Evolutionary conservation across 2,888 invertebrate genomes (phyloP), one percentile per base, ranked within the genome.

Genomic region (Fragum fragum): DNA sequence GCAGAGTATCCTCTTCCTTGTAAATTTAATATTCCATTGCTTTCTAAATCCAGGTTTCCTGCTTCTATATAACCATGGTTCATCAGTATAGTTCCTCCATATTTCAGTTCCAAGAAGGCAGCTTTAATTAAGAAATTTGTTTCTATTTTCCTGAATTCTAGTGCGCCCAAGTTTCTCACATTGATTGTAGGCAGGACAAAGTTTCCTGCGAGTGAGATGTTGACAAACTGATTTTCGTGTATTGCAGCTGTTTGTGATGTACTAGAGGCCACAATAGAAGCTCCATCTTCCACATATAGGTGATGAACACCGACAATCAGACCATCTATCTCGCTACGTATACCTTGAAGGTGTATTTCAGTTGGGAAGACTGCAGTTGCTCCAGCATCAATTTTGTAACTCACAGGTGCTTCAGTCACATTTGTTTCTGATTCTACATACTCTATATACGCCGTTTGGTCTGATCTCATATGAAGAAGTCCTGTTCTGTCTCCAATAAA

Each of bases 341-440:
- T 86, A 6, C 91, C 92, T 32, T 92, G 91, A 47, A 92, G 72
- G 69, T 89, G 90, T 3, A 90, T 88, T 63, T 91, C 92, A 7
- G 91, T 90, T 21, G 92, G 92, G 59, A 92, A 85, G 18, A 92
- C 72, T 1, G 91, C 53, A 55, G 90, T 89, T 28, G 88, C 87
- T 16, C 85, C 90, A 61, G 87, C 26, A 71, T 91, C 92, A 53
- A 91, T 89, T 29, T 88, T 87, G 81, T 87, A 92, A 73, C 91
- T 89, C 14, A 91, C 88, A 0, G 91, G 91, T 0, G 92, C 92
- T 77, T 92, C 92, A 11, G 92, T 92, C 0, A 86, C 73, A 75
- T 92, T 92, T 21, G 80, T 80, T n/a, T 86, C 76, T 1, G 91
- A 91, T 53, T 90, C 91, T 0, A 90, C 84, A 74, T 90, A 90